A percentile compares a stretch with the other conserved stretches of the same genome.
These are phyloP conservation scores for Acleris cristana DNA, from an alignment of 2,888 invertebrate species.

Conservation along the genomic window DNA sequence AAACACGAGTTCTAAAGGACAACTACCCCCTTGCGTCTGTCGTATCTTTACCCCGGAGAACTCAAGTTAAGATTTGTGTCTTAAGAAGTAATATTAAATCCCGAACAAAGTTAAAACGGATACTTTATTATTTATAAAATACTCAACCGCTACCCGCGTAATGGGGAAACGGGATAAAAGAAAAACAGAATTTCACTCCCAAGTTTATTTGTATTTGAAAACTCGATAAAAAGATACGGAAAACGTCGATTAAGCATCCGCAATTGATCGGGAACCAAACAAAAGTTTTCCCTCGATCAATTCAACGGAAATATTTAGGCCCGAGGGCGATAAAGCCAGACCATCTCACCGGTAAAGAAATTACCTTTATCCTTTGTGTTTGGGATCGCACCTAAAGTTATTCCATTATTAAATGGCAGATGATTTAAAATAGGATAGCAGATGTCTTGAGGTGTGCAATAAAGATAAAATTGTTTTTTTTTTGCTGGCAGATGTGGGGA, in stretches of 20 bases:
- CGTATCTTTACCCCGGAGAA: slow-evolving; percentile 11
- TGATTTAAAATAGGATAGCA: slow-evolving; percentile 65
- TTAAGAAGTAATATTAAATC: slow-evolving; percentile 31
- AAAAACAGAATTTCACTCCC: slow-evolving; percentile 24
- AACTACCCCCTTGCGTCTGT: slow-evolving; percentile 17
- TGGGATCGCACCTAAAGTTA: slow-evolving; percentile 1
- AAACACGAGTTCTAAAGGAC: slow-evolving; percentile 19
- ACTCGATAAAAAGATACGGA: slow-evolving; percentile 41
- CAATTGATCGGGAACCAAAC: slow-evolving; percentile 44
- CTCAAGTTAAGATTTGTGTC: slow-evolving; percentile 32
- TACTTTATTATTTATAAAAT: slow-evolving; percentile 33
- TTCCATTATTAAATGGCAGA: slow-evolving; percentile 46
- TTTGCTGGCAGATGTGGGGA: slow-evolving; percentile 71
- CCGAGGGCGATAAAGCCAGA: slow-evolving; percentile 23
- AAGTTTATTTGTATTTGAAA: slow-evolving; percentile 37
- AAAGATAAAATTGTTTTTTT: slow-evolving; percentile 62
- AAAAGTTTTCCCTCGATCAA: slow-evolving; percentile 44
- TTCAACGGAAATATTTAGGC: slow-evolving; percentile 4
- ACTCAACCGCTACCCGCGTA: slow-evolving; percentile 9
- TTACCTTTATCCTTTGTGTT: slow-evolving; percentile 21
- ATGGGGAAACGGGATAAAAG: slow-evolving; percentile 32
- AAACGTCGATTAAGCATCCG: slow-evolving; percentile 42
- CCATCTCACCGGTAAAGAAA: slow-evolving; percentile 15
- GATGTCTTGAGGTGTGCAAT: slow-evolving; percentile 65
- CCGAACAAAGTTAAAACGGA: slow-evolving; percentile 26